These are phyloP conservation scores for Drosophila truncata DNA, from an alignment of 1,140 invertebrate genomes.

Conservation along the genomic window DNA sequence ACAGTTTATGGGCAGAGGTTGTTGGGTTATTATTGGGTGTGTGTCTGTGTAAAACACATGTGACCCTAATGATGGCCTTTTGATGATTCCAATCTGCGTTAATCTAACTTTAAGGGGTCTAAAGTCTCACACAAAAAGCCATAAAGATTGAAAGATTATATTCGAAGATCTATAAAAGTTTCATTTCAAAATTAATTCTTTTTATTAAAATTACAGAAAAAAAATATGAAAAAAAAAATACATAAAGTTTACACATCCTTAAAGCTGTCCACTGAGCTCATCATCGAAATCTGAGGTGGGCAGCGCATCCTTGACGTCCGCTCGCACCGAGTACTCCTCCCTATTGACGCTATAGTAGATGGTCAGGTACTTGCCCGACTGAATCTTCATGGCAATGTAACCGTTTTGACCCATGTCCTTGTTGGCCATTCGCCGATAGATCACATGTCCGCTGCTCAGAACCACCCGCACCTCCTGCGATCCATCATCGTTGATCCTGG, in stretches of 20 bases:
- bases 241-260: neutral
- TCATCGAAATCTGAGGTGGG: constrained; percentile 55
- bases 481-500: constrained; percentile 60
- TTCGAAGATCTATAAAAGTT: neutral
- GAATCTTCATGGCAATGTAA: constrained; percentile 58
- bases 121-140: neutral
- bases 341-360: constrained; percentile 72
- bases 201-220: constrained; percentile 2
- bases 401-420: constrained; percentile 50
- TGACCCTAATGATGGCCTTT: constrained; percentile 18
- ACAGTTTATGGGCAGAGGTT: constrained; percentile 10
- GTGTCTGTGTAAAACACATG: constrained; percentile 7
- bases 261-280: constrained; percentile 37
- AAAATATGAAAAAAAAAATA: neutral
- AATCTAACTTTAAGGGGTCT: constrained; percentile 5
- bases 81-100: neutral
- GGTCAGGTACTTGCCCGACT: constrained; percentile 54
- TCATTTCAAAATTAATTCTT: neutral
- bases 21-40: neutral
- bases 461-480: constrained; percentile 60
- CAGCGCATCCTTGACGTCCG: constrained; percentile 44
- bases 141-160: neutral
- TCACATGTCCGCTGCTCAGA: constrained; percentile 64
- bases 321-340: constrained; percentile 72
- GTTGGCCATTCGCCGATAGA: constrained; percentile 56